Conservation (phyloP, 2,888 invertebrate genomes). For the Heteromyza rotundicornis region DNA sequence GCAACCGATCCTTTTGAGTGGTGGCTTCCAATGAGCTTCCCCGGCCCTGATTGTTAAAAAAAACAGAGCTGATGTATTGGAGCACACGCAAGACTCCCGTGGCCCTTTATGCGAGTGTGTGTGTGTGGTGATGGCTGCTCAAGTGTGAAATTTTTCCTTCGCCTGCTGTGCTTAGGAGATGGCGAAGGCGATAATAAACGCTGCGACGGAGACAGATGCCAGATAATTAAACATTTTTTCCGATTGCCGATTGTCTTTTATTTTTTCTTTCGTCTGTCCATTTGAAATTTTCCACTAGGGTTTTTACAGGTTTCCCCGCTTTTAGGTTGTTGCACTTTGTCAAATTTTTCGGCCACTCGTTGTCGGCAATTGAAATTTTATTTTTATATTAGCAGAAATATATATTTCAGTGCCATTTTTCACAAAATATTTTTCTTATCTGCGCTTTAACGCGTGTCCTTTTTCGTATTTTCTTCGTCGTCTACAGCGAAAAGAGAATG, state of each 20-base stretch:
- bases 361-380: slow-evolving; percentile 9
- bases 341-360: slow-evolving; percentile 15
- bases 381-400: slow-evolving; percentile 39
- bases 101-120: too few species aligned
- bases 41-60: too few species aligned
- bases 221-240: slow-evolving; percentile 55
- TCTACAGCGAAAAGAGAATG: too few species aligned
- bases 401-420: slow-evolving; percentile 45
- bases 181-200: slow-evolving; percentile 50
- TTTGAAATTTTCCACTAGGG: slow-evolving; percentile 26
- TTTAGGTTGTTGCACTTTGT: slow-evolving; percentile 12
- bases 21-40: too few species aligned
- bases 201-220: slow-evolving; percentile 46
- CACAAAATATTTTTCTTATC: slow-evolving; percentile 35
- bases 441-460: slow-evolving; percentile 44
- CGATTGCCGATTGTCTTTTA: slow-evolving; percentile 26
- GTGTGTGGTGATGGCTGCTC: too few species aligned
- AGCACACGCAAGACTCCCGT: neutral
- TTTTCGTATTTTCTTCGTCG: neutral
- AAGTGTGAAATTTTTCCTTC: too few species aligned
- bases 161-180: slow-evolving; percentile 43
- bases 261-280: slow-evolving; percentile 27
- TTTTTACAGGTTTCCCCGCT: slow-evolving; percentile 12
- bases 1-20: too few species aligned
- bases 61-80: neutral